Evolutionary conservation across 2,113 vertebrate species (phyloP).

Genomic region (Indri indri): DNA sequence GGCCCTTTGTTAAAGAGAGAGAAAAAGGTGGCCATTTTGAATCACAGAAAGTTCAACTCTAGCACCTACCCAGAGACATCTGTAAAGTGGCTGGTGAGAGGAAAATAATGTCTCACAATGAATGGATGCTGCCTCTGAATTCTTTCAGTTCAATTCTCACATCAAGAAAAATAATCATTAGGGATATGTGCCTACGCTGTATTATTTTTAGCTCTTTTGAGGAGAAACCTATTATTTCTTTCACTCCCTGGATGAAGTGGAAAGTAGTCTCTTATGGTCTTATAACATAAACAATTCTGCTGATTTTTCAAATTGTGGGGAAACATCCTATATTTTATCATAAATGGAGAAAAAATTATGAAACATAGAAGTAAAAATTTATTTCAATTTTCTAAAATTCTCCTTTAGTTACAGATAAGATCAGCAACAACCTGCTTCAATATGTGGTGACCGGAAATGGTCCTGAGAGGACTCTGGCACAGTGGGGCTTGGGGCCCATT

Average conservation of each 20-base stretch:
- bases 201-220: constrained; percentile 65
- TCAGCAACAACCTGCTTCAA: not conserved
- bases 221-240: constrained; percentile 54
- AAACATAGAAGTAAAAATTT: not conserved
- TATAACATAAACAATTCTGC: constrained; percentile 34
- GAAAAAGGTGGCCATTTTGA: not conserved
- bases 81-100: not conserved
- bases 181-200: constrained; percentile 1
- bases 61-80: not conserved
- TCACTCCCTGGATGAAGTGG: not conserved
- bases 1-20: not conserved
- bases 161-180: constrained; percentile 63
- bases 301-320: not conserved
- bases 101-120: not conserved
- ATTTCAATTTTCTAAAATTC: constrained; percentile 30
- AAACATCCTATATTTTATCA: not conserved
- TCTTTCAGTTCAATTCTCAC: constrained; percentile 63
- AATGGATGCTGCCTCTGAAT: constrained; percentile 54
- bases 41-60: constrained; percentile 11
- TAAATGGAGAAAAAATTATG: not conserved
- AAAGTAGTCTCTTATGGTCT: constrained; percentile 47
- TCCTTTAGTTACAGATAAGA: not conserved
- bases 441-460: not conserved
- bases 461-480: not conserved
- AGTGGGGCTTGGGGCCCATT: not conserved